phyloP scores from a whole-genome alignment of 2,797 vertebrate species.

The Miichthys miiuy region DNA sequence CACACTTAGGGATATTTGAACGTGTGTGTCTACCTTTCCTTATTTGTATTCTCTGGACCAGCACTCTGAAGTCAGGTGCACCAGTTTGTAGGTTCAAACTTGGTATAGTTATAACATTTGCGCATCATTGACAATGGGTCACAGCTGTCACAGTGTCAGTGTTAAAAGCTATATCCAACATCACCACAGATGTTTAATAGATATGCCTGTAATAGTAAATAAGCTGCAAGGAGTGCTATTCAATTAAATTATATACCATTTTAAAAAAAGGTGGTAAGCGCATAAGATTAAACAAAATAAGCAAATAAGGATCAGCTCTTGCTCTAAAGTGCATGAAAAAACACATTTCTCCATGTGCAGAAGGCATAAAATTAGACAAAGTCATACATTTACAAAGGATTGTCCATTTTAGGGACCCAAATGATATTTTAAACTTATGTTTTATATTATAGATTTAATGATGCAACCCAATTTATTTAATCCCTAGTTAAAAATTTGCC shows the following conservation, averaged over 20 bases:
- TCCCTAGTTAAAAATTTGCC: background rate
- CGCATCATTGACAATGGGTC: background rate
- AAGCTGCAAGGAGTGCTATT: background rate
- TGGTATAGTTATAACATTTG: constrained; percentile 2
- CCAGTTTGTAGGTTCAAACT: background rate
- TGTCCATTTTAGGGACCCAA: too few relatives aligned
- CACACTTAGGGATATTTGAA: constrained; percentile 61
- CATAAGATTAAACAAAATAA: background rate
- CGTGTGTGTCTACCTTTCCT: constrained; percentile 7
- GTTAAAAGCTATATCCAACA: background rate
- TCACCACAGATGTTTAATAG: background rate
- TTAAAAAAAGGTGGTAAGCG: background rate
- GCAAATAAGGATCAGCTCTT: background rate
- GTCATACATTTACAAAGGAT: background rate
- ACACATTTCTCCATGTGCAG: background rate
- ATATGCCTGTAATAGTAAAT: background rate
- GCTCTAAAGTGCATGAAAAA: background rate
- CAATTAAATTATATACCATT: too few relatives aligned
- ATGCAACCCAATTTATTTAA: background rate
- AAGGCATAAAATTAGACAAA: background rate
- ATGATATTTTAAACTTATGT: too few relatives aligned
- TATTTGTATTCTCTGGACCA: constrained; percentile 18
- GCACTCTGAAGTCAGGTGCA: background rate
- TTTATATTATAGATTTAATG: background rate
- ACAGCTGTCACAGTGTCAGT: background rate